Base-by-base conservation (phyloP, 2,113 vertebrate species). In the Aptenodytes patagonicus region DNA sequence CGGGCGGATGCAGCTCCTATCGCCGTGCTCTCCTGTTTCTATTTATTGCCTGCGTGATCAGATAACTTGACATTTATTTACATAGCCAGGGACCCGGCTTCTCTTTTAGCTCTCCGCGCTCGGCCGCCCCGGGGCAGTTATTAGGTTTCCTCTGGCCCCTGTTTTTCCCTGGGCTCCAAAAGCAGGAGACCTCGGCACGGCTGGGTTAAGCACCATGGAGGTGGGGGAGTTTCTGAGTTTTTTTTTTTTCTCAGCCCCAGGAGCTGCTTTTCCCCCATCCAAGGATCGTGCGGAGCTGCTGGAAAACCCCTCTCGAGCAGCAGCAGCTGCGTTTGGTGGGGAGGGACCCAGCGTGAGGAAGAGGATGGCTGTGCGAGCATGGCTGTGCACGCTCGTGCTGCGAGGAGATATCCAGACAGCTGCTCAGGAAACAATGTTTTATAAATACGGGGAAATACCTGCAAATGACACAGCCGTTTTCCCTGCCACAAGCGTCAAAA, bases 251-350 rank as follows among this genome's bases (percentile, higher is more conserved):
- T 77, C 8, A 3, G 36, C 31, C 49, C 36, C 61, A 13, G 26
- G 32, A 51, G 40, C 12, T 84, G 34, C 16, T 84, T 93, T 79
- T 85, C 7, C 40, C 47, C 10, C 0, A 0, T 34, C 8, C 1
- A 2, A 55, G 47, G 71, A 66, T 55, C 3, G 0, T 6, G 2
- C 0, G 0, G 76, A 78, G 54, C 58, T 2, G 1, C 86, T 62
- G 64, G 52, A 57, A 88, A 88, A 64, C 4, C 3, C n/a, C 2
- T 1, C 0, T 1, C 3, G 42, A 70, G 69, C 47, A 38, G 51
- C 42, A 62, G 70, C 46, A 13, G 31, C 75, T 38, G 62, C 9
- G 2, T 21, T 38, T 7, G 36, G 51, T 14, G 19, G 60, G 71
- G 40, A 79, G 49, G 72, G 49, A 81, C 11, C 15, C 3, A 1